phyloP scores from a whole-genome alignment of 2,888 invertebrate genomes.

The Calameuta filiformis region DNA sequence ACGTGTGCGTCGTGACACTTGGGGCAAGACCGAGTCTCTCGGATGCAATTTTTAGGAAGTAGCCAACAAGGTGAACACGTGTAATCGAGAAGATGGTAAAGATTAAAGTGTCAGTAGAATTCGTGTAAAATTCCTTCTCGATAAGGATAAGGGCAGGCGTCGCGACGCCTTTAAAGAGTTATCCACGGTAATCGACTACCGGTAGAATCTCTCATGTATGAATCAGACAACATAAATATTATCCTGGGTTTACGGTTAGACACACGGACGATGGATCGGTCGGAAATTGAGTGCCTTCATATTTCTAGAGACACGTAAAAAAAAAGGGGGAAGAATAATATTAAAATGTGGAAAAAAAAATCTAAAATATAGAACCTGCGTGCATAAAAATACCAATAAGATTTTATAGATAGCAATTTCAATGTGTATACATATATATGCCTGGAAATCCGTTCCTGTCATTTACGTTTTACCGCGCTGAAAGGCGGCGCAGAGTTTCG shows the following conservation, averaged over 20 bases:
- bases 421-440: not conserved
- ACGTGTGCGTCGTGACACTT: not conserved
- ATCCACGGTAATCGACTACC: not conserved
- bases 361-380: conserved; percentile 4
- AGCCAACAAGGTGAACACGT: not conserved
- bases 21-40: not conserved
- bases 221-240: not conserved
- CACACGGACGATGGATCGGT: not conserved
- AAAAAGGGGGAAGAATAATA: not conserved
- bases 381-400: not conserved
- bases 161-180: not conserved
- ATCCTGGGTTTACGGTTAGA: not conserved
- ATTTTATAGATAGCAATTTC: not conserved
- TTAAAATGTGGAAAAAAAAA: not conserved
- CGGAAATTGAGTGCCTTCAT: conserved; percentile 7
- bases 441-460: not conserved
- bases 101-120: not conserved
- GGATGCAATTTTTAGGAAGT: not conserved
- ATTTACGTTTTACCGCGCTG: conserved; percentile 4
- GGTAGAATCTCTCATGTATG: not conserved
- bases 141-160: not conserved
- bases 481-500: conserved; percentile 7
- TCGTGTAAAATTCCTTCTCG: not conserved
- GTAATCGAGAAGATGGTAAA: accelerated
- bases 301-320: not conserved